Evolutionary conservation across 2,113 vertebrate genomes (phyloP).

Genomic region (Gallinago paraguaiae): DNA sequence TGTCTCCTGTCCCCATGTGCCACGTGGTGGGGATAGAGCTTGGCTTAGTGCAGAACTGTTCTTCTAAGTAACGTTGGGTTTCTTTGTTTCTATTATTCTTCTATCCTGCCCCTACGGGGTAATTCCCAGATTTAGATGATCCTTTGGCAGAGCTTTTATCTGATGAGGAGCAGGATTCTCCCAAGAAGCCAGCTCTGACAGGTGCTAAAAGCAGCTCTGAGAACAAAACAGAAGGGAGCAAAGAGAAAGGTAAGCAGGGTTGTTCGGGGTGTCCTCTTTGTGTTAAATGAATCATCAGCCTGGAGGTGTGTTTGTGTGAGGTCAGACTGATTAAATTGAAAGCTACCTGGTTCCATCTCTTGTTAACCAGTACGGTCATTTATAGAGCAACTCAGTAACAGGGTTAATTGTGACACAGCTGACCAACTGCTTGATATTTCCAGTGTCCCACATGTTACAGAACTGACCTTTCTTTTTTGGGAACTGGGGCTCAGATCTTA

Average conservation of each 20-base stretch:
- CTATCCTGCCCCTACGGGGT: background rate
- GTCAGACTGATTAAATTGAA: background rate
- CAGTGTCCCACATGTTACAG: background rate
- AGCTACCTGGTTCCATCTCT: background rate
- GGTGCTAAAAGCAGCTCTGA: background rate
- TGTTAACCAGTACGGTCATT: background rate
- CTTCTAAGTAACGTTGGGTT: background rate
- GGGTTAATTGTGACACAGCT: background rate
- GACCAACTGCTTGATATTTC: background rate
- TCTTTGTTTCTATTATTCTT: background rate
- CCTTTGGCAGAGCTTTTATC: constrained; percentile 76
- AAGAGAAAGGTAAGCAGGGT: constrained; percentile 61
- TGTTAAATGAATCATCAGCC: background rate
- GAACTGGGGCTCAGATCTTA: background rate
- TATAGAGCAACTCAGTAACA: fast-evolving
- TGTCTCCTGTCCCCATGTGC: background rate
- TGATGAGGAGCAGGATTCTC: constrained; percentile 72
- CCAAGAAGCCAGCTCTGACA: constrained; percentile 20
- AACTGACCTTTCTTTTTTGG: background rate
- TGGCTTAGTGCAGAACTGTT: background rate
- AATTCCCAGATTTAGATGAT: constrained; percentile 72
- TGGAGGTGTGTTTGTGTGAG: background rate
- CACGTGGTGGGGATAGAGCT: background rate
- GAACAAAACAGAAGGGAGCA: background rate
- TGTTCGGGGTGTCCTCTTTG: background rate